A percentile compares a stretch with the other conserved stretches of the same genome.
phyloP scores from a whole-genome alignment of 1,140 invertebrate genomes.

The Diabrotica undecimpunctata region DNA sequence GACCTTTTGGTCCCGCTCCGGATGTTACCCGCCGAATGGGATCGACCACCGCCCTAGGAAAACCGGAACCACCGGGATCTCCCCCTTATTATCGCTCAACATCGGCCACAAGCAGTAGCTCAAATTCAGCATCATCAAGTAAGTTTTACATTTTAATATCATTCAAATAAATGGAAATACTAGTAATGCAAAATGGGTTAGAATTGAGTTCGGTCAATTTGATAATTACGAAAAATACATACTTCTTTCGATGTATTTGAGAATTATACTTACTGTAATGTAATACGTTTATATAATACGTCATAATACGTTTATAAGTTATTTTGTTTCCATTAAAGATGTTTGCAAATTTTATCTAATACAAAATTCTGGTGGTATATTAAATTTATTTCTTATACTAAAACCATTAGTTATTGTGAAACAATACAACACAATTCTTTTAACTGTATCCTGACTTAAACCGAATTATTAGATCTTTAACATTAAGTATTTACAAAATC shows the following conservation, averaged over 20 bases:
- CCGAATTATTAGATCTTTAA: too few species aligned
- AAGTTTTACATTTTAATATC: slow-evolving; percentile 28
- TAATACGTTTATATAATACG: too few species aligned
- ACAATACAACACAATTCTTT: too few species aligned
- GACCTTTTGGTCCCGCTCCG: slow-evolving; percentile 44
- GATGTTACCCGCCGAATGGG: slow-evolving; percentile 45
- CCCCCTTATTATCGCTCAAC: slow-evolving; percentile 44
- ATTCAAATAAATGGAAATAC: not conserved
- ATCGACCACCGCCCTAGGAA: slow-evolving; percentile 36
- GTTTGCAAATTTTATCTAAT: too few species aligned
- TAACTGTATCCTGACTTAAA: too few species aligned
- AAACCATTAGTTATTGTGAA: not conserved
- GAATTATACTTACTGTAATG: too few species aligned
- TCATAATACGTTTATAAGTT: too few species aligned
- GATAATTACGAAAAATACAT: not conserved
- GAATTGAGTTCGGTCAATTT: not conserved
- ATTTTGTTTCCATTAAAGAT: too few species aligned
- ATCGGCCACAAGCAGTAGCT: slow-evolving; percentile 41
- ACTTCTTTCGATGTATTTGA: too few species aligned
- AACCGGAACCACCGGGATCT: slow-evolving; percentile 41
- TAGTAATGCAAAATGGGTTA: not conserved
- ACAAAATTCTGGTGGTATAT: too few species aligned
- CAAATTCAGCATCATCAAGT: slow-evolving; percentile 44
- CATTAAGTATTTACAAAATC: too few species aligned
- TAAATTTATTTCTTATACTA: too few species aligned